Evolutionary conservation across 2,797 vertebrate species (phyloP).

Genomic region (Crocidura indochinensis): DNA sequence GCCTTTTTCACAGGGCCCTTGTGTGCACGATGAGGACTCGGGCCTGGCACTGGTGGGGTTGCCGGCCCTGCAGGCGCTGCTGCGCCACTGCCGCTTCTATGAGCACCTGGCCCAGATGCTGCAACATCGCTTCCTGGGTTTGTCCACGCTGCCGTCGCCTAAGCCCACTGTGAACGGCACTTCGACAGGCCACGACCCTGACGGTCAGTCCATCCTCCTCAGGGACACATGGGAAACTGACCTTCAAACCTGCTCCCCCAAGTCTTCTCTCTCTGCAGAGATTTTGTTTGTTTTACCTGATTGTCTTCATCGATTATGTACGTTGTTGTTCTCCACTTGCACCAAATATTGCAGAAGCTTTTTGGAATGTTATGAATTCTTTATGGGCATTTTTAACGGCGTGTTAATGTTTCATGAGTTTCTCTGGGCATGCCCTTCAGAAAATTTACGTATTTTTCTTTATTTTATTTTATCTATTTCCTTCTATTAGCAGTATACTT

Average conservation of each 20-base stretch:
- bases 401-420: constrained; percentile 69
- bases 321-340: constrained; percentile 17
- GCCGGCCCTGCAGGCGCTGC: constrained; percentile 94
- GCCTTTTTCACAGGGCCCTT: constrained; percentile 92
- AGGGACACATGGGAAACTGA: too few species aligned
- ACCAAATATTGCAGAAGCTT: constrained; percentile 13
- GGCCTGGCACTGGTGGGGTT: constrained; percentile 94
- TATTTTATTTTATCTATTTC: not conserved
- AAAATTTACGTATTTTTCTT: constrained; percentile 23
- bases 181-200: constrained; percentile 71
- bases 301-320: not conserved
- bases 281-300: constrained; percentile 45
- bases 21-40: constrained; percentile 96
- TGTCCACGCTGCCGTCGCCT: constrained; percentile 91
- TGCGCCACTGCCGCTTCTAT: constrained; percentile 96
- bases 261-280: too few species aligned
- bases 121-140: constrained; percentile 93
- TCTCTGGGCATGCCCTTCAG: constrained; percentile 43
- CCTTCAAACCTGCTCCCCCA: too few species aligned
- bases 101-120: constrained; percentile 93
- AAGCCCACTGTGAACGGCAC: constrained; percentile 73
- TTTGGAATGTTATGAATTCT: constrained; percentile 66
- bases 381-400: constrained; percentile 57
- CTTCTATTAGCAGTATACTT: not conserved
- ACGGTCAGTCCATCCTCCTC: constrained; percentile 78